Base-by-base conservation (phyloP, 2,888 invertebrate species). In the Polydrusus tereticollis region DNA sequence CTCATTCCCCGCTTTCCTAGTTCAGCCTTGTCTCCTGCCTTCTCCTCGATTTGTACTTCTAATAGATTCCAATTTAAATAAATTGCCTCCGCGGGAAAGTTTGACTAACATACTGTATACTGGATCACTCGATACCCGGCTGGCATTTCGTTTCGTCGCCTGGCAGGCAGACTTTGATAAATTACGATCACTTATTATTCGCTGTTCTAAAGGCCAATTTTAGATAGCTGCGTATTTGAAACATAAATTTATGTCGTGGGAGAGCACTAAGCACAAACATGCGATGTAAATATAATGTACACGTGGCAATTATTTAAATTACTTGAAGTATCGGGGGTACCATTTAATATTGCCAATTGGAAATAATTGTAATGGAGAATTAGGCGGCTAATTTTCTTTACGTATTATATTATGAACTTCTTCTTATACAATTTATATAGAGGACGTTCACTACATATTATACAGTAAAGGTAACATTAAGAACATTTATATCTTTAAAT, bases 91-190 rank as follows among this genome's bases (percentile, higher is more conserved):
- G 52, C 60, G 50, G 36, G 55, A 26, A 60, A 60, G 52, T 50
- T 41, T 52, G 18, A 47, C 59, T 68, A 60, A 68, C 68, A 60
- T 60, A 60, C 26, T 60, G 60, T 60, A 69, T 69, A 69, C 58
- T 43, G 57, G 26, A 69, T 64, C 47, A 41, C 47, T 47, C 45
- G 29, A 52, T 57, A 38, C n/a, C n/a, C n/a, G 52, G 23, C 50
- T 47, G 57, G 21, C 26, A 62, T 59, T 65, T 71, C 50, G 70
- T 65, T 65, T 65, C 60, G 70, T 58, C 50, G 70, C 63, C 57
- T 47, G 23, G 33, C 47, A 36, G 69, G 62, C 62, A 43, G 69
- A 71, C 70, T 16, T 65, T 71, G 70, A 71, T 65, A 47, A 71
- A 71, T 71, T 59, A 58, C 26, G n/a, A 45, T 33, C 63, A 63